Percentiles rank a stretch among this genome's conserved stretches.
Conservation (phyloP, 2,888 invertebrate species). For the Drosophila monieri region DNA sequence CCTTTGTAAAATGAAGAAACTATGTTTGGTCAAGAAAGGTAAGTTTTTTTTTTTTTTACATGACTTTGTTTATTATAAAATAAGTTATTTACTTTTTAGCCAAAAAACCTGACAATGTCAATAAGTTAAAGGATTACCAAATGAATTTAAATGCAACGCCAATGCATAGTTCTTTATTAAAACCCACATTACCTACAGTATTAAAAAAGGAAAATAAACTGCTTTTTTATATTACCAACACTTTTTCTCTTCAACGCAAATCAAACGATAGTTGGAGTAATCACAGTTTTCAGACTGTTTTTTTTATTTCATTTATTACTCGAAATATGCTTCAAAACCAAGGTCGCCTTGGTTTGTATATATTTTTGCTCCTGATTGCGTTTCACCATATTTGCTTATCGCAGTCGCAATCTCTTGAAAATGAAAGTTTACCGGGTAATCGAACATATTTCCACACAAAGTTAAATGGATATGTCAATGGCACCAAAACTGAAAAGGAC, state of each 20-base stretch:
- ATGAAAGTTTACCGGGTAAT: slow-evolving; percentile 48
- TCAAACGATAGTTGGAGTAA: neutral
- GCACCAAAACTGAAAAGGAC: slow-evolving; percentile 65
- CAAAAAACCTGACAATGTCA: neutral
- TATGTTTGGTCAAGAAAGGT: neutral
- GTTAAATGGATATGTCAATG: slow-evolving; percentile 29
- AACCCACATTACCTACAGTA: slow-evolving; percentile 8
- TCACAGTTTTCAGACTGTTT: neutral
- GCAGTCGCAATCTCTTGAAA: slow-evolving; percentile 64
- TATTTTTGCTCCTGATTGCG: slow-evolving; percentile 36
- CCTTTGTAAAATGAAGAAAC: neutral
- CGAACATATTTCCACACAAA: slow-evolving; percentile 30
- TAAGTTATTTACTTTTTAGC: neutral
- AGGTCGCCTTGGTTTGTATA: slow-evolving; percentile 4
- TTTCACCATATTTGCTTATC: slow-evolving; percentile 47
- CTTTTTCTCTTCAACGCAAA: slow-evolving; percentile 2
- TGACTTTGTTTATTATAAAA: neutral
- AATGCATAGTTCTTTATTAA: neutral
- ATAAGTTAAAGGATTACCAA: neutral
- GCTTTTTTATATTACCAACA: neutral
- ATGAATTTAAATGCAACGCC: neutral
- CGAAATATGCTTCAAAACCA: slow-evolving; percentile 27
- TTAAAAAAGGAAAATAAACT: slow-evolving; percentile 14
- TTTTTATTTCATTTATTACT: slow-evolving; percentile 6
- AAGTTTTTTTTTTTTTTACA: neutral